phyloP scores from a whole-genome alignment of 2,888 invertebrate genomes.

The Plagodis dolabraria region DNA sequence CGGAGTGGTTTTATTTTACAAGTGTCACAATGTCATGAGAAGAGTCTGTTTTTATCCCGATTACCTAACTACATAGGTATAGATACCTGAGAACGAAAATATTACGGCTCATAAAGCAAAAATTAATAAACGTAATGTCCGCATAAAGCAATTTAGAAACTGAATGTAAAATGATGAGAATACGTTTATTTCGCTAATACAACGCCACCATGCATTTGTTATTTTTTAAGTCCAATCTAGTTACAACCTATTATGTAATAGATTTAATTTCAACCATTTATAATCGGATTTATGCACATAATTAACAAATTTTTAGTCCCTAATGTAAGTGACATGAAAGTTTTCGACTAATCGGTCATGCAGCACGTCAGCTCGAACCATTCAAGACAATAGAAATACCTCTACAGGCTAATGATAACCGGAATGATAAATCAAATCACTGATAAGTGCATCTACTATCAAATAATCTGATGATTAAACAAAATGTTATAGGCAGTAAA shows the following conservation, averaged over 20 bases:
- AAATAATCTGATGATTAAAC: slow-evolving; percentile 57
- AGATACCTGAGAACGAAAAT: slow-evolving; percentile 44
- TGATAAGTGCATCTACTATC: slow-evolving; percentile 64
- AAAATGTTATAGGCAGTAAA: slow-evolving; percentile 56
- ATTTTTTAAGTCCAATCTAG: slow-evolving; percentile 28
- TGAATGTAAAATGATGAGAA: slow-evolving; percentile 29
- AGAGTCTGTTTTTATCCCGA: slow-evolving; percentile 61
- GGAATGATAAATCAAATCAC: slow-evolving; percentile 59
- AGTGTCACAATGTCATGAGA: slow-evolving; percentile 74
- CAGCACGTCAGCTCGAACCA: slow-evolving; percentile 68
- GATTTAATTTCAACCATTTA: slow-evolving; percentile 24
- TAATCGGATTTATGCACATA: slow-evolving; percentile 45
- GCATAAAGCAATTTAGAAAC: slow-evolving; percentile 43
- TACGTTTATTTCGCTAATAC: slow-evolving; percentile 33
- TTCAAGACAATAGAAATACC: slow-evolving; percentile 64
- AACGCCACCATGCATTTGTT: slow-evolving; percentile 63
- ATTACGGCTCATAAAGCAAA: slow-evolving; percentile 49
- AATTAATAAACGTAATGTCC: slow-evolving; percentile 44
- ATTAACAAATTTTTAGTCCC: slow-evolving; percentile 36
- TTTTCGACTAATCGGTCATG: slow-evolving; percentile 63
- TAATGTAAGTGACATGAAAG: slow-evolving; percentile 44
- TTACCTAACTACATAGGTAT: slow-evolving; percentile 54
- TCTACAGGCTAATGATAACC: slow-evolving; percentile 76
- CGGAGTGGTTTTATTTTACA: slow-evolving; percentile 75
- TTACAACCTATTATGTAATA: slow-evolving; percentile 27